These are phyloP conservation scores for Virgularia gustaviana DNA, from an alignment of 92 coral and sea anemone species.

Conservation along the genomic window DNA sequence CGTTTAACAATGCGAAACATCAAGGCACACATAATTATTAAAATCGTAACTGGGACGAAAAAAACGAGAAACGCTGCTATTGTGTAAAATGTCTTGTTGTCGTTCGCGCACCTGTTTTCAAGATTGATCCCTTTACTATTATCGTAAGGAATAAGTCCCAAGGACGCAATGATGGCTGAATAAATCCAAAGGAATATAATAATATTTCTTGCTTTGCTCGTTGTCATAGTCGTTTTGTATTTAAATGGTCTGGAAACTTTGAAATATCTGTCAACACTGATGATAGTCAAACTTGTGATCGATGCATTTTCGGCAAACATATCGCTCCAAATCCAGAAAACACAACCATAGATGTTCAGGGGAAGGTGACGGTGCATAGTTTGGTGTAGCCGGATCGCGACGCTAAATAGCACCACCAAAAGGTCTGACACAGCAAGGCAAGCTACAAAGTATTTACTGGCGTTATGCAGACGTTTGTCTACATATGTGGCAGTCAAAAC, in stretches of 20 bases:
- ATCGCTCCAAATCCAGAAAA: slow-evolving; percentile 46
- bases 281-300: slow-evolving; percentile 32
- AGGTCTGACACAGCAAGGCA: slow-evolving; percentile 30
- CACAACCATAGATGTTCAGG: slow-evolving; percentile 26
- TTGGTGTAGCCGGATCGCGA: slow-evolving; percentile 32
- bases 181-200: slow-evolving; percentile 64
- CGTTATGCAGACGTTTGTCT: slow-evolving; percentile 36
- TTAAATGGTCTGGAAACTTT: slow-evolving; percentile 27
- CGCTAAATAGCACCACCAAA: slow-evolving; percentile 32
- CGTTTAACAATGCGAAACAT: slow-evolving; percentile 37
- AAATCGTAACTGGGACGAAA: slow-evolving; percentile 30
- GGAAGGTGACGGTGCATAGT: slow-evolving; percentile 4
- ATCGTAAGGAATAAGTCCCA: slow-evolving; percentile 30
- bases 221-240: slow-evolving; percentile 31
- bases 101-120: slow-evolving; percentile 16
- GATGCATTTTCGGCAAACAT: slow-evolving; percentile 29
- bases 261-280: slow-evolving; percentile 40
- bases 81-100: slow-evolving; percentile 37
- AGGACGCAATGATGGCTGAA: slow-evolving; percentile 54
- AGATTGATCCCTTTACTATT: slow-evolving; percentile 22
- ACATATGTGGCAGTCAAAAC: slow-evolving; percentile 21
- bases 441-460: slow-evolving; percentile 26
- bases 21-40: slow-evolving; percentile 34
- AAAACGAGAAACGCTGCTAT: slow-evolving; percentile 26
- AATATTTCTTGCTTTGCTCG: slow-evolving; percentile 24